Evolutionary conservation across 37 sponge, comb jelly and placozoan genomes (phyloP).

Genomic region (Beroe ovata): DNA sequence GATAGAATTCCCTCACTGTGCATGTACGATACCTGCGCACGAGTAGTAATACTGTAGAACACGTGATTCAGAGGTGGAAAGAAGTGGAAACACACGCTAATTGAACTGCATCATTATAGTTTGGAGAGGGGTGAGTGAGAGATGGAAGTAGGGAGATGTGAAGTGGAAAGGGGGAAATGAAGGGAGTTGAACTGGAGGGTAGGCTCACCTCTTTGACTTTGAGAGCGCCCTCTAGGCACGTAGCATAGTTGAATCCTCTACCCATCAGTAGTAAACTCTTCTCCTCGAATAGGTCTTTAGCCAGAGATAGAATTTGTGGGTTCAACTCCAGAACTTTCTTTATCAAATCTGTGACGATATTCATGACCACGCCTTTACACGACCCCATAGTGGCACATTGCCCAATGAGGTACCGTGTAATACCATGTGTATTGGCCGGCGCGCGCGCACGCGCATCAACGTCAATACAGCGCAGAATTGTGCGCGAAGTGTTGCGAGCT

Average conservation of each 20-base stretch:
- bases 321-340: conserved; percentile 81
- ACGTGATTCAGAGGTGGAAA: too few relatives aligned
- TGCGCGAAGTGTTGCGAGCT: background rate
- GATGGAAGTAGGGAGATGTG: too few relatives aligned
- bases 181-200: too few relatives aligned
- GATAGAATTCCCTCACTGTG: conserved; percentile 77
- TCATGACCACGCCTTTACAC: background rate
- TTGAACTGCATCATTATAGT: conserved; percentile 84
- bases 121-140: conserved; percentile 44
- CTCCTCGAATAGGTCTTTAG: conserved; percentile 82
- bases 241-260: conserved; percentile 96
- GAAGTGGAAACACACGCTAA: background rate
- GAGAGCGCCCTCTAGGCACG: conserved; percentile 97
- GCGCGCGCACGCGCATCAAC: too few relatives aligned
- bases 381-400: too few relatives aligned
- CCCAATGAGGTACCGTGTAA: too few relatives aligned
- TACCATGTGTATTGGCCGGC: too few relatives aligned
- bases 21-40: conserved; percentile 66
- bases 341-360: conserved; percentile 72
- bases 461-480: background rate
- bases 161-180: too few relatives aligned
- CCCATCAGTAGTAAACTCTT: conserved; percentile 98
- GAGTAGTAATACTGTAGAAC: background rate
- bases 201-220: conserved; percentile 60
- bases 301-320: conserved; percentile 75